These are phyloP conservation scores for Leptopilina clavipes DNA, from an alignment of 1,140 invertebrate species.

Conservation along the genomic window DNA sequence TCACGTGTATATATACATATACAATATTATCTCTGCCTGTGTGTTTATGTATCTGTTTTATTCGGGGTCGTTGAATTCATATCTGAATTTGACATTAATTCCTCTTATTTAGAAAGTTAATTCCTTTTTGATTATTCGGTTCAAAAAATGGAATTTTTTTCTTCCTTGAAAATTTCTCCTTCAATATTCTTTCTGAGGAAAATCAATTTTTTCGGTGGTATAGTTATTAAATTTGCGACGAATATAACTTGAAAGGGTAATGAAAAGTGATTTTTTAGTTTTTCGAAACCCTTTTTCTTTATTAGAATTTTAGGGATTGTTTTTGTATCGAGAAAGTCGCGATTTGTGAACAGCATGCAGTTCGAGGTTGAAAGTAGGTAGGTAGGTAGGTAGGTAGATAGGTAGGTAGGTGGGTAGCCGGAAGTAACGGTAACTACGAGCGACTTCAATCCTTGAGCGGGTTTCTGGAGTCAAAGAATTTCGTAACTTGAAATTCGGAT, in stretches of 20 bases:
- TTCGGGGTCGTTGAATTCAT: too few species aligned
- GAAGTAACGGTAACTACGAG: constrained; percentile 57
- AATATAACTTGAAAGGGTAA: too few species aligned
- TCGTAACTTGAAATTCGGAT: constrained; percentile 35
- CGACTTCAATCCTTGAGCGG: constrained; percentile 46
- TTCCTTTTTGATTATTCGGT: too few species aligned
- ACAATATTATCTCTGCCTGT: too few species aligned
- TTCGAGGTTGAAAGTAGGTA: constrained; percentile 68
- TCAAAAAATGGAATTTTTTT: too few species aligned
- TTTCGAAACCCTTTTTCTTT: background rate
- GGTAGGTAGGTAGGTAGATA: constrained; percentile 70
- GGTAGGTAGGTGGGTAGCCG: constrained; percentile 62
- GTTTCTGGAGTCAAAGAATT: constrained; percentile 36
- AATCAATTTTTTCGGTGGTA: background rate
- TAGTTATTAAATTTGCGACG: background rate
- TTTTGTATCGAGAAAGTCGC: constrained; percentile 40
- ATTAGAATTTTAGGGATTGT: constrained; percentile 6
- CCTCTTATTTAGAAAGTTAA: too few species aligned
- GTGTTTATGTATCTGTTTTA: too few species aligned
- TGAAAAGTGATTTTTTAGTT: too few species aligned
- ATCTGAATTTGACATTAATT: too few species aligned
- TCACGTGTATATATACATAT: too few species aligned
- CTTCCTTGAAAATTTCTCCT: too few species aligned
- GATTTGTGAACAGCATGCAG: constrained; percentile 42
- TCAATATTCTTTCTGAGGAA: background rate